Evolutionary conservation across 2,888 invertebrate genomes (phyloP).

Genomic region (Tuberolachnus salignus): DNA sequence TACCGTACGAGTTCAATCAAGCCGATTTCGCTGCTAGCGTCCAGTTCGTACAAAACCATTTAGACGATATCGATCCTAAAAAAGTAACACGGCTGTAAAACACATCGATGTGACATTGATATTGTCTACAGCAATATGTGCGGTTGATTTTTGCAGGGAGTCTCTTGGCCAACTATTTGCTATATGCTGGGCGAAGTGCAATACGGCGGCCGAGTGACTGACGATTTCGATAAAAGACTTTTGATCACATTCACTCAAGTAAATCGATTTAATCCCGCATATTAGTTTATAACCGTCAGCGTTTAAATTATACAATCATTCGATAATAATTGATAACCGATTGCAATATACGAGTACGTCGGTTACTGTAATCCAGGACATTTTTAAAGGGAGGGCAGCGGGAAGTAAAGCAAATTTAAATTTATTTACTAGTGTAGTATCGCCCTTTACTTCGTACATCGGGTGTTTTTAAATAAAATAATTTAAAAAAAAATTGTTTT

Average conservation of each 20-base stretch:
- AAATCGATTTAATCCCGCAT: background rate
- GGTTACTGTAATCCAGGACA: too few species aligned
- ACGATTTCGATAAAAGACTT: slow-evolving; percentile 94
- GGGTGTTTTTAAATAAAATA: too few species aligned
- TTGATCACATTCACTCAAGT: slow-evolving; percentile 86
- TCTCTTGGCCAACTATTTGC: slow-evolving; percentile 96
- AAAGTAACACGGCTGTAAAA: slow-evolving; percentile 65
- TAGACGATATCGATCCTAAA: slow-evolving; percentile 96
- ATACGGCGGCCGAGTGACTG: slow-evolving; percentile 90
- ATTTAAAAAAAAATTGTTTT: too few species aligned
- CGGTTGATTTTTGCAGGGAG: slow-evolving; percentile 67
- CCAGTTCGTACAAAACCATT: slow-evolving; percentile 94
- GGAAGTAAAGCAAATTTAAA: too few species aligned
- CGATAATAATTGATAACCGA: too few species aligned
- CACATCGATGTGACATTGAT: too few species aligned
- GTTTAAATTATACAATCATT: background rate
- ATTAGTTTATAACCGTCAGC: background rate
- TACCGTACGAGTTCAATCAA: slow-evolving; percentile 96
- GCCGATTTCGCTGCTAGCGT: slow-evolving; percentile 95
- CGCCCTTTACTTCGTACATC: too few species aligned
- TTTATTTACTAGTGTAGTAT: too few species aligned
- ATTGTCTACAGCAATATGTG: background rate
- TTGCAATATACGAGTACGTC: too few species aligned
- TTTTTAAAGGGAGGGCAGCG: too few species aligned
- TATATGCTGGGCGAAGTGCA: slow-evolving; percentile 95